Base-by-base conservation (phyloP, 2,113 vertebrate genomes). In the Nipponia nippon region DNA sequence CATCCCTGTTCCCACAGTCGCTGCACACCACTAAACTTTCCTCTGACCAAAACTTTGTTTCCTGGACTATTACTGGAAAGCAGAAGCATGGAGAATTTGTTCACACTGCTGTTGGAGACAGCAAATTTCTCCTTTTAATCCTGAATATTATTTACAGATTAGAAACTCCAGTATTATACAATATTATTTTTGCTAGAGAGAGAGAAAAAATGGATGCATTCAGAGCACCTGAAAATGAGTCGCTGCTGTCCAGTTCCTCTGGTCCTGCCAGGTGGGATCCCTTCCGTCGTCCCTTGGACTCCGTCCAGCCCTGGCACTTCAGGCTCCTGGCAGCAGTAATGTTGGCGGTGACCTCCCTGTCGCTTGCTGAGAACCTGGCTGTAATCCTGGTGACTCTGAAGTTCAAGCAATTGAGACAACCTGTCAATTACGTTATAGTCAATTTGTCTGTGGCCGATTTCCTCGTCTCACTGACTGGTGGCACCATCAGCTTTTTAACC, bases 381-480 rank as follows among this genome's bases (percentile, higher is more conserved):
- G 99, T 99, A 32, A 99, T 99, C 97, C 96, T 99, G 30, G 98
- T 99, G 72, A 99, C 99, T n/a, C 97, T 98, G n/a, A 99, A 98
- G 55, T 99, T 98, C 97, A 99, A 98, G 73, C 98, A 99, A 69
- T 95, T 99, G 89, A 96, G 99, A 59, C 98, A 99, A 88, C 99
- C 99, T 47, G 93, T 99, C 67, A 99, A 99, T 92, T 99, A 99
- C n/a, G 98, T 99, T 44, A 98, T 99, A 79, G 98, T 99, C 22
- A 99, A 99, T 76, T 94, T 99, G 91, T 98, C 99, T 52, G 97
- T 99, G 58, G 99, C 99, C 8, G 99, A 99, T 97, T 99, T 99
- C 77, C 97, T 99, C 34, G 98, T 99, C 53, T 99, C 99, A 1
- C 91, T 99, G 84, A 98, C 97, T 87, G 99, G 99, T 29, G 99